A percentile compares a stretch with the other conserved stretches of the same genome.
Conservation (phyloP, 64 coral and sea anemone genomes). For the Stichodactyla mertensii region DNA sequence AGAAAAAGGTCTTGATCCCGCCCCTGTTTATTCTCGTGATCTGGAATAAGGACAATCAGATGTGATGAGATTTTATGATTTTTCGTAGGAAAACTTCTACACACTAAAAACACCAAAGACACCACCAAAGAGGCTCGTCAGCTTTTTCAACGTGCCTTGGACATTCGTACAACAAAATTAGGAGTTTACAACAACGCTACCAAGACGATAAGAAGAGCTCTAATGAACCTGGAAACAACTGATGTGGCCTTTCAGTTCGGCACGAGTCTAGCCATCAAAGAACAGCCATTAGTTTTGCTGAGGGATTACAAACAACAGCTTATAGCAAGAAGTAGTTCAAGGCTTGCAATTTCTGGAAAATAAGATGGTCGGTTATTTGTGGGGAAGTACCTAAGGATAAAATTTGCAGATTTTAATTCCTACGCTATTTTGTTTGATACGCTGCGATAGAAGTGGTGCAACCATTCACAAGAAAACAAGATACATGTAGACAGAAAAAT, state of each 20-base stretch:
- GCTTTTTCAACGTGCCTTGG: slow-evolving; percentile 71
- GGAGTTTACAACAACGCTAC: slow-evolving; percentile 79
- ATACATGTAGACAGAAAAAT: neutral
- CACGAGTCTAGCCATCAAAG: slow-evolving; percentile 28
- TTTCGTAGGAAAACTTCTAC: slow-evolving; percentile 65
- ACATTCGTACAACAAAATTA: slow-evolving; percentile 74
- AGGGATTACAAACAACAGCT: slow-evolving; percentile 30
- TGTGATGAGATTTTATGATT: neutral
- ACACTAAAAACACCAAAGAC: slow-evolving; percentile 64
- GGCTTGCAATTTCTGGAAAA: slow-evolving; percentile 6
- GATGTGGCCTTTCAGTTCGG: slow-evolving; percentile 45
- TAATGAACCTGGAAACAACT: slow-evolving; percentile 67
- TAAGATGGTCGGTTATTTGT: neutral
- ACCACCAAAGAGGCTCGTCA: slow-evolving; percentile 56
- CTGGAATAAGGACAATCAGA: neutral
- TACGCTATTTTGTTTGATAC: no score
- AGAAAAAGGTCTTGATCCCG: no score
- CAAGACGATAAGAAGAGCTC: slow-evolving; percentile 67
- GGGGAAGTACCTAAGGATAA: no score
- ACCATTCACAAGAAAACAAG: neutral
- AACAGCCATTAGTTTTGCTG: slow-evolving; percentile 9
- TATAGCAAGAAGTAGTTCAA: slow-evolving; percentile 18
- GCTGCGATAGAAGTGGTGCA: no score
- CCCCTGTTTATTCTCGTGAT: no score
- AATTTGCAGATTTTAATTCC: no score